A percentile compares a stretch with the other conserved stretches of the same genome.
phyloP scores from a whole-genome alignment of 2,797 vertebrate species.

The Danio tinwini region DNA sequence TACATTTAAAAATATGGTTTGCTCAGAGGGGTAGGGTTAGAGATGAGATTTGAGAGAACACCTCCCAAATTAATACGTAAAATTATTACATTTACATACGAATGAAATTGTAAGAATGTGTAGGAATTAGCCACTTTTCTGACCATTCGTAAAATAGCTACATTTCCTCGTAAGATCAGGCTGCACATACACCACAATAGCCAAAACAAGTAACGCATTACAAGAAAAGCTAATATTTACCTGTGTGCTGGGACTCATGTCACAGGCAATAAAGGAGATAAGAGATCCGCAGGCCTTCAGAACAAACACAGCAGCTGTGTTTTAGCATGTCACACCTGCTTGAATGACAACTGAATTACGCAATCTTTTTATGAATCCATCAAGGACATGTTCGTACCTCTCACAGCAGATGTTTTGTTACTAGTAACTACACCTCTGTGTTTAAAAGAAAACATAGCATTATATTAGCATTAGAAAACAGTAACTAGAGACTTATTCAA shows the following conservation, averaged over 20 bases:
- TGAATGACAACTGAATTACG: constrained; percentile 28
- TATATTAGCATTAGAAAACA: too few relatives aligned
- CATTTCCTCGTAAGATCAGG: too few relatives aligned
- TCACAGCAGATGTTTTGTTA: constrained; percentile 21
- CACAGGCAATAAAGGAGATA: constrained; percentile 27
- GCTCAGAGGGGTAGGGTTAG: too few relatives aligned
- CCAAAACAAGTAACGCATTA: constrained; percentile 62
- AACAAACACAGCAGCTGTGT: constrained; percentile 43
- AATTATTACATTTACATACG: too few relatives aligned
- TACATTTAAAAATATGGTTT: too few relatives aligned
- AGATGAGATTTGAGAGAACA: too few relatives aligned
- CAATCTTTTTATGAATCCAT: constrained; percentile 25
- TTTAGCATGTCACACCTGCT: constrained; percentile 26
- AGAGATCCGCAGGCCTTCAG: constrained; percentile 26
- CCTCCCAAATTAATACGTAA: too few relatives aligned
- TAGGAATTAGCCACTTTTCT: too few relatives aligned
- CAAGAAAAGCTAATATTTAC: constrained; percentile 44
- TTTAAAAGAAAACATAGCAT: constrained; percentile 64
- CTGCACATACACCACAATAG: neutral
- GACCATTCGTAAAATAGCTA: too few relatives aligned
- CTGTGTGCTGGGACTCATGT: constrained; percentile 13
- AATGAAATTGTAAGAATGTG: too few relatives aligned
- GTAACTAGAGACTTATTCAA: constrained; percentile 61
- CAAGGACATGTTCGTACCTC: too few relatives aligned
- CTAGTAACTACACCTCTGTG: constrained; percentile 11